Evolutionary conservation across 2,888 invertebrate genomes (phyloP).

Genomic region (Lasioglossum zephyrum): DNA sequence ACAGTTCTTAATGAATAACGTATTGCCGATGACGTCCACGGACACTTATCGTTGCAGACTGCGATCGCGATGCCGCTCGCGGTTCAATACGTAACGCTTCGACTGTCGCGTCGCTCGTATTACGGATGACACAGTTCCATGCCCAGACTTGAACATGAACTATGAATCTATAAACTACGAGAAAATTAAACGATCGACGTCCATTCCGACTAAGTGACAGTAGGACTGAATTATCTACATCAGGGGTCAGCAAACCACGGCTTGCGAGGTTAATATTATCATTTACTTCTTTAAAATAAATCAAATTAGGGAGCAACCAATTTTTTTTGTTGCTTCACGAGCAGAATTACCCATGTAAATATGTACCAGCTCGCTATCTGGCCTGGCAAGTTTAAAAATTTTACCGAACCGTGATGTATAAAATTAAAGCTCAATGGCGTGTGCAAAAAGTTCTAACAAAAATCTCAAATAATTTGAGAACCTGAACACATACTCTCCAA

Average conservation of each 20-base stretch:
- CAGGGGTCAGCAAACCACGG: too few relatives aligned
- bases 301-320: too few relatives aligned
- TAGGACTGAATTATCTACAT: not conserved
- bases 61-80: not conserved
- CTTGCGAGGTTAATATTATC: too few relatives aligned
- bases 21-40: conserved; percentile 43
- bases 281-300: too few relatives aligned
- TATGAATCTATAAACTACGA: not conserved
- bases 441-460: not conserved
- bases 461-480: too few relatives aligned
- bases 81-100: not conserved
- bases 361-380: too few relatives aligned
- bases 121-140: not conserved
- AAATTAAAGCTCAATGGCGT: not conserved
- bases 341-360: too few relatives aligned
- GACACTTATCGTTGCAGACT: not conserved
- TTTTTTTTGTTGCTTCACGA: too few relatives aligned
- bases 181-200: not conserved
- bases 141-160: not conserved
- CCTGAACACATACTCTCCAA: too few relatives aligned
- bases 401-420: too few relatives aligned
- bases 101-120: not conserved
- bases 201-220: not conserved
- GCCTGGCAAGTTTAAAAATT: too few relatives aligned
- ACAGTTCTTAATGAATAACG: conserved; percentile 59